phyloP scores from a whole-genome alignment of 2,888 invertebrate genomes.

The Trichopria drosophilae region DNA sequence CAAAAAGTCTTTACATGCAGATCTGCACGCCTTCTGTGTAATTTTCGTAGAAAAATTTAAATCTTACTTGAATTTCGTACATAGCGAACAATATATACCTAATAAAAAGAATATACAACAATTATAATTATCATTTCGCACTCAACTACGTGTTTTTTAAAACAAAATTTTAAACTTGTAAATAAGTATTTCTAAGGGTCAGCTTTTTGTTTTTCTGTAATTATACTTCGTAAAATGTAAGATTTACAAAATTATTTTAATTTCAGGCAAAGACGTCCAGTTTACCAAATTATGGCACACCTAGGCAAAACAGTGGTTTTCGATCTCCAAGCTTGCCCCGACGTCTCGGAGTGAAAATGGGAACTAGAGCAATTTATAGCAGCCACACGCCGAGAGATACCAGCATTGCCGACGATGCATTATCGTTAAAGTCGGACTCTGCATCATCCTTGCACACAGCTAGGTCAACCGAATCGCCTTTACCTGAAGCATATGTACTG shows the following conservation, averaged over 20 bases:
- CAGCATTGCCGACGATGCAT: constrained; percentile 51
- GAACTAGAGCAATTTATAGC: constrained; percentile 69
- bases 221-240: too few relatives aligned
- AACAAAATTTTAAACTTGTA: too few relatives aligned
- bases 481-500: constrained; percentile 62
- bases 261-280: constrained; percentile 51
- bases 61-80: too few relatives aligned
- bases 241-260: neutral
- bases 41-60: too few relatives aligned
- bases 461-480: constrained; percentile 54
- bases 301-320: constrained; percentile 46
- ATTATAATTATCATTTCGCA: too few relatives aligned
- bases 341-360: constrained; percentile 74
- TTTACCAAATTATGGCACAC: constrained; percentile 51
- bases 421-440: constrained; percentile 53
- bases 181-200: neutral
- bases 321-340: constrained; percentile 55
- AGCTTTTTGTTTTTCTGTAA: constrained; percentile 1
- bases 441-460: constrained; percentile 53
- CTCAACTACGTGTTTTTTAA: too few relatives aligned
- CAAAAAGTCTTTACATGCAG: too few relatives aligned
- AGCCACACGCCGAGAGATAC: constrained; percentile 47
- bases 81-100: too few relatives aligned
- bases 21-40: too few relatives aligned
- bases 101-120: too few relatives aligned